A percentile compares a stretch with the other conserved stretches of the same genome.
Evolutionary conservation across 2,888 invertebrate genomes (phyloP).

Genomic region (Sarcophaga subvicina): DNA sequence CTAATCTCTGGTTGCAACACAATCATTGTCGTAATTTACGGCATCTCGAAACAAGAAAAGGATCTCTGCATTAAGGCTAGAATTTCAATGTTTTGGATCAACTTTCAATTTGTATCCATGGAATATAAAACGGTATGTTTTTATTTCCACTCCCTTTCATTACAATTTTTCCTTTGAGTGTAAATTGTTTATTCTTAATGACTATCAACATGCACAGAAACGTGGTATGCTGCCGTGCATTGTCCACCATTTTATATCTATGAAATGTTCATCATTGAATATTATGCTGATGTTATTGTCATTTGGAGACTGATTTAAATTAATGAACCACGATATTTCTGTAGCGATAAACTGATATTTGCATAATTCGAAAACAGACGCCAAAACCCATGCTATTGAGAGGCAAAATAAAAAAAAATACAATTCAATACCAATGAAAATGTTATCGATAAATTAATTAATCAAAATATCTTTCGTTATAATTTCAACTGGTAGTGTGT

Average conservation of each 20-base stretch:
- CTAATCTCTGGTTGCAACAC: no score
- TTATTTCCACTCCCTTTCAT: not conserved
- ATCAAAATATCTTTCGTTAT: constrained; percentile 51
- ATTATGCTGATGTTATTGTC: constrained; percentile 57
- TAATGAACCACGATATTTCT: constrained; percentile 58
- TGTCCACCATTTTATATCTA: constrained; percentile 27
- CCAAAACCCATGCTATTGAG: no score
- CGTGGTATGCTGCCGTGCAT: not conserved
- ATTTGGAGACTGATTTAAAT: constrained; percentile 66
- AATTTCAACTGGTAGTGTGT: constrained; percentile 11
- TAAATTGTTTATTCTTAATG: not conserved
- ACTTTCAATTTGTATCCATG: no score
- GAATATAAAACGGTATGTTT: no score
- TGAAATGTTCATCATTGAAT: constrained; percentile 45
- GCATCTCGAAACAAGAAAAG: no score
- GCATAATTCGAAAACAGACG: constrained; percentile 46
- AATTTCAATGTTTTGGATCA: no score
- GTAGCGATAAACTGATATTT: constrained; percentile 43
- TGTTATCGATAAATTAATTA: constrained; percentile 45
- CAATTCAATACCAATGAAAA: constrained; percentile 12
- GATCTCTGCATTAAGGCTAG: no score
- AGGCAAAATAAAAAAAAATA: constrained; percentile 14
- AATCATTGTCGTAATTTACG: no score
- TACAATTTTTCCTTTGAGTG: constrained; percentile 12
- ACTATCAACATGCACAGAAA: not conserved